Percentiles rank a stretch among this genome's conserved stretches.
phyloP scores from a whole-genome alignment of 37 sponge, comb jelly and placozoan genomes.

The Cladorhizidae sp. region DNA sequence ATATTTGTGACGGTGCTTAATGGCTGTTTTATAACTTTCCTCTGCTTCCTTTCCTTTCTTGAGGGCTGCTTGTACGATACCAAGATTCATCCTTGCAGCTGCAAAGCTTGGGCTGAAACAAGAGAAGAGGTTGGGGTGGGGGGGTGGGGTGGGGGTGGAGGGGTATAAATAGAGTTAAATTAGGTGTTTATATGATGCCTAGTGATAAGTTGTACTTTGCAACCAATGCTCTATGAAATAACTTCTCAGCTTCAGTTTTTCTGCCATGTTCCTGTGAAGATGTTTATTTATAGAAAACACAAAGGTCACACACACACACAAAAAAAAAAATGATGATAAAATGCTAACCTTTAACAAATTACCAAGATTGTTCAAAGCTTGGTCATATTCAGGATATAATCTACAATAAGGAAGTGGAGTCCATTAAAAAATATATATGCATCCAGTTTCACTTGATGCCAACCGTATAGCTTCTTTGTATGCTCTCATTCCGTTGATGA shows the following conservation, averaged over 20 bases:
- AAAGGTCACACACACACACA: too few relatives aligned
- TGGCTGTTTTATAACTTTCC: slow-evolving; percentile 65
- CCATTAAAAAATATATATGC: background rate
- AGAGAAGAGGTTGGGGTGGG: background rate
- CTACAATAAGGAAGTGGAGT: slow-evolving; percentile 13
- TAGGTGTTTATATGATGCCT: background rate
- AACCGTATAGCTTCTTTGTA: slow-evolving; percentile 78
- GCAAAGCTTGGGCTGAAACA: slow-evolving; percentile 59
- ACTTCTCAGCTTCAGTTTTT: slow-evolving; percentile 45
- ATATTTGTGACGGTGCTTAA: slow-evolving; percentile 64
- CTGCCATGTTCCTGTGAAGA: slow-evolving; percentile 39
- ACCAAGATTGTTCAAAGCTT: slow-evolving; percentile 83
- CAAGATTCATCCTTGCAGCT: slow-evolving; percentile 93
- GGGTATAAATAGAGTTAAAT: background rate
- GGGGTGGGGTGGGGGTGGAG: too few relatives aligned
- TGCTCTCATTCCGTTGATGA: slow-evolving; percentile 27
- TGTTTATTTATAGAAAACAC: too few relatives aligned
- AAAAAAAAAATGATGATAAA: too few relatives aligned
- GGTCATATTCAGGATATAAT: slow-evolving; percentile 76
- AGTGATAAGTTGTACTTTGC: slow-evolving; percentile 21
- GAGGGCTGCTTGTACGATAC: slow-evolving; percentile 70
- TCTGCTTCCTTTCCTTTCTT: slow-evolving; percentile 58
- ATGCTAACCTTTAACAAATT: slow-evolving; percentile 71
- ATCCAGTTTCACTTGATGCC: background rate
- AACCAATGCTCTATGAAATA: slow-evolving; percentile 50